These are phyloP conservation scores for Spilosoma lubricipeda DNA, from an alignment of 2,888 invertebrate genomes.

Conservation along the genomic window DNA sequence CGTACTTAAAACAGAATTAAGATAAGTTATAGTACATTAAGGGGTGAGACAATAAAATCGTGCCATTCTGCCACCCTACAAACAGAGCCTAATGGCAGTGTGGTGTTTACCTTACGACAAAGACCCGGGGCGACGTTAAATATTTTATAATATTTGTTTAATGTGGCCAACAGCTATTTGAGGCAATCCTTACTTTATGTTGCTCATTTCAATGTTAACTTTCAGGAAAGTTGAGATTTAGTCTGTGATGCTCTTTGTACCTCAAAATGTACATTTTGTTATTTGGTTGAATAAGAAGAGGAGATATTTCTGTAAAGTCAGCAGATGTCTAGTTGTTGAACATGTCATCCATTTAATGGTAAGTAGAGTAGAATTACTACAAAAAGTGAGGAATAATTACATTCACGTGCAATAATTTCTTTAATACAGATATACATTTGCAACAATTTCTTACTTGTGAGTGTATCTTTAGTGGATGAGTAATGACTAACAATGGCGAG, in stretches of 20 bases:
- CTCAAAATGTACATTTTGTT: not conserved
- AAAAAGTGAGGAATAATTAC: not conserved
- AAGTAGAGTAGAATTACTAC: not conserved
- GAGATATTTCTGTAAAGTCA: not conserved
- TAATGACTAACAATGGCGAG: too few relatives aligned
- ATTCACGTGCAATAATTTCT: not conserved
- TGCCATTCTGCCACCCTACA: conserved; percentile 36
- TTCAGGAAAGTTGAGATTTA: conserved; percentile 29
- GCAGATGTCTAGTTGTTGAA: not conserved
- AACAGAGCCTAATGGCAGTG: conserved; percentile 59
- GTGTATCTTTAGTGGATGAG: not conserved
- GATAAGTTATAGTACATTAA: conserved; percentile 29
- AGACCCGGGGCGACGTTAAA: conserved; percentile 57
- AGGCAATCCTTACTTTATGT: conserved; percentile 50
- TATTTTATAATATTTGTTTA: conserved; percentile 68
- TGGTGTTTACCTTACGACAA: conserved; percentile 62
- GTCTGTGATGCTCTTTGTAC: not conserved
- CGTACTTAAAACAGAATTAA: conserved; percentile 18
- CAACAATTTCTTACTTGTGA: not conserved
- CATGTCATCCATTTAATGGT: not conserved
- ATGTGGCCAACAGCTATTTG: conserved; percentile 60
- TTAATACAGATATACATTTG: too few relatives aligned
- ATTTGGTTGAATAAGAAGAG: not conserved
- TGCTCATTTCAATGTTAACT: conserved; percentile 53
- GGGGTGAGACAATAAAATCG: conserved; percentile 48